Evolutionary conservation across 1,140 invertebrate species (phyloP).

Genomic region (Diachasmimorpha longicaudata): DNA sequence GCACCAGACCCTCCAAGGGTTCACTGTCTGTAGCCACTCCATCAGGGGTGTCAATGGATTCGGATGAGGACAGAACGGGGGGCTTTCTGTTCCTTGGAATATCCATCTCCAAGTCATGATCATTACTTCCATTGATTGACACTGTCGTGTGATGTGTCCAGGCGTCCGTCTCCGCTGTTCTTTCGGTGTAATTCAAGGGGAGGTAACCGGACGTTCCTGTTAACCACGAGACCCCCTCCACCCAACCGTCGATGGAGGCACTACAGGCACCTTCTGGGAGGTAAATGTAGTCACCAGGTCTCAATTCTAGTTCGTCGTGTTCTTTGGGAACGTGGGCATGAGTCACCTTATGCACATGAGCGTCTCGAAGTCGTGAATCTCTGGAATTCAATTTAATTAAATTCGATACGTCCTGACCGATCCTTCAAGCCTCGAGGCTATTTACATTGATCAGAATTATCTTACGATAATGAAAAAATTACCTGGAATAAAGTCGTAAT

Average conservation of each 20-base stretch:
- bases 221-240: constrained; percentile 85
- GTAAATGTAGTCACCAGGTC: constrained; percentile 86
- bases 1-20: constrained; percentile 48
- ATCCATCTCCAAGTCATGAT: constrained; percentile 13
- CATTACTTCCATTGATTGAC: constrained; percentile 53
- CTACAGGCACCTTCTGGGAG: constrained; percentile 75
- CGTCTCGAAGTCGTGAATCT: constrained; percentile 74
- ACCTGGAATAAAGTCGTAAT: constrained; percentile 81
- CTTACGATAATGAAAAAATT: too few species aligned
- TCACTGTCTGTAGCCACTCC: constrained; percentile 49
- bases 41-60: constrained; percentile 61
- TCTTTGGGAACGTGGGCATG: constrained; percentile 79
- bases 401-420: too few species aligned
- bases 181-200: constrained; percentile 81
- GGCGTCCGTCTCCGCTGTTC: constrained; percentile 85
- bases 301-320: constrained; percentile 83
- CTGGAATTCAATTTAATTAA: constrained; percentile 85
- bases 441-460: too few species aligned
- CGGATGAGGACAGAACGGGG: constrained; percentile 56
- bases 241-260: constrained; percentile 83
- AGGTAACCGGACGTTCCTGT: constrained; percentile 81
- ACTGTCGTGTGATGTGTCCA: constrained; percentile 85
- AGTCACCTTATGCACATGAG: constrained; percentile 79
- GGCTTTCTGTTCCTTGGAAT: constrained; percentile 48
- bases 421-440: too few species aligned